Conservation (phyloP, 2,888 invertebrate species). For the Amiota mariae region DNA sequence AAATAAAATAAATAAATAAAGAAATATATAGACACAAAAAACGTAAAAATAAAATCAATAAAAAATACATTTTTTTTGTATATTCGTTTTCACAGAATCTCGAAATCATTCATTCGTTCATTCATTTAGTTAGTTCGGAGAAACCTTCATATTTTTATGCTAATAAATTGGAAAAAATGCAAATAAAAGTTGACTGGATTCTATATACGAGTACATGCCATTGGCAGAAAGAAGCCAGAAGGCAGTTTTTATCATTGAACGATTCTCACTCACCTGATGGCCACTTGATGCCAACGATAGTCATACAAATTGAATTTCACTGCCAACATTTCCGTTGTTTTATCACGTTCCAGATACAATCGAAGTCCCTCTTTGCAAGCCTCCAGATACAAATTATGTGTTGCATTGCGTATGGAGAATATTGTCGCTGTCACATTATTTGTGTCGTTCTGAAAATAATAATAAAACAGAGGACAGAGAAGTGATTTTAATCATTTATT, state of each 20-base stretch:
- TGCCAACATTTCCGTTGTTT: slow-evolving; percentile 73
- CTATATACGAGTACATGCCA: slow-evolving; percentile 22
- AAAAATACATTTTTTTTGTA: too few species aligned
- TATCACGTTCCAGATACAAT: slow-evolving; percentile 72
- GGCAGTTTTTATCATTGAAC: slow-evolving; percentile 23
- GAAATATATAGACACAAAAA: too few species aligned
- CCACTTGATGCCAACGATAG: slow-evolving; percentile 74
- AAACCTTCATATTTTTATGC: slow-evolving; percentile 48
- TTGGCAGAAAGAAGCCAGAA: slow-evolving; percentile 9
- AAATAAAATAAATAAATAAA: too few species aligned
- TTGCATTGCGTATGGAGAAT: slow-evolving; percentile 71
- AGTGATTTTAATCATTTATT: neutral
- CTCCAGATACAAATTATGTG: slow-evolving; percentile 72
- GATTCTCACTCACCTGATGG: slow-evolving; percentile 70
- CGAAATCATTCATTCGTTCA: too few species aligned
- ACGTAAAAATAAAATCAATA: too few species aligned
- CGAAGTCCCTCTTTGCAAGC: slow-evolving; percentile 70
- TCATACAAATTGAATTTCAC: slow-evolving; percentile 73
- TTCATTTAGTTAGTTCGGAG: too few species aligned
- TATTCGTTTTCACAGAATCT: too few species aligned
- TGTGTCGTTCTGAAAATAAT: slow-evolving; percentile 54
- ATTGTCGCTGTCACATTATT: slow-evolving; percentile 64
- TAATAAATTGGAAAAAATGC: slow-evolving; percentile 63
- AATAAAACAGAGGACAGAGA: slow-evolving; percentile 21
- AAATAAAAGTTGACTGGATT: slow-evolving; percentile 53